Conservation (phyloP, 2,113 vertebrate species). For the Jaculus jaculus region DNA sequence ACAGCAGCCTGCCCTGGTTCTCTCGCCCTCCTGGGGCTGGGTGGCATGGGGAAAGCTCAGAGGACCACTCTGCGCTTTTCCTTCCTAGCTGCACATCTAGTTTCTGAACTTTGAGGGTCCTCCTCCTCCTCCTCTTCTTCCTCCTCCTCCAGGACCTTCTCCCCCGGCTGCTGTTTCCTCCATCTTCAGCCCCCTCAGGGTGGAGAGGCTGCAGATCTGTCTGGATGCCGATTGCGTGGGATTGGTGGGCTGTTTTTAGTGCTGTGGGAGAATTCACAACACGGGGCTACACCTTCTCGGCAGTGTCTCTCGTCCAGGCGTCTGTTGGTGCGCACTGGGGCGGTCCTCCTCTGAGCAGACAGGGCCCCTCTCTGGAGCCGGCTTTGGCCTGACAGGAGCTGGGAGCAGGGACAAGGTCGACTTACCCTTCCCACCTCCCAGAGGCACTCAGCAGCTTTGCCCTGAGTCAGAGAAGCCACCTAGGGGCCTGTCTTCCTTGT, state of each 20-base stretch:
- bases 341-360: background rate
- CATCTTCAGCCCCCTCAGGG: background rate
- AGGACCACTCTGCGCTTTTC: background rate
- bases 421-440: background rate
- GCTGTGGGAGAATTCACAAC: conserved; percentile 64
- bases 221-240: conserved; percentile 50
- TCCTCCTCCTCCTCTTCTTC: background rate
- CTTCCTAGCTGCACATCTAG: background rate
- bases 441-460: conserved; percentile 14
- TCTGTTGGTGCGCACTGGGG: background rate
- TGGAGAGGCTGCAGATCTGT: conserved; percentile 29
- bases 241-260: conserved; percentile 55
- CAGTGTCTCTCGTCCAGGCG: background rate
- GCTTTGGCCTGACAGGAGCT: background rate
- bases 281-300: conserved; percentile 44
- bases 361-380: background rate
- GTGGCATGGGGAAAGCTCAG: accelerated
- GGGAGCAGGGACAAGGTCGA: background rate
- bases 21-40: accelerated
- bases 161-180: background rate
- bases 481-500: background rate
- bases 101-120: background rate
- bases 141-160: background rate
- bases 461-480: background rate
- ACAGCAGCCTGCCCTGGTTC: background rate